phyloP scores from a whole-genome alignment of 2,888 invertebrate species.

The Mimumesa dahlbomi region DNA sequence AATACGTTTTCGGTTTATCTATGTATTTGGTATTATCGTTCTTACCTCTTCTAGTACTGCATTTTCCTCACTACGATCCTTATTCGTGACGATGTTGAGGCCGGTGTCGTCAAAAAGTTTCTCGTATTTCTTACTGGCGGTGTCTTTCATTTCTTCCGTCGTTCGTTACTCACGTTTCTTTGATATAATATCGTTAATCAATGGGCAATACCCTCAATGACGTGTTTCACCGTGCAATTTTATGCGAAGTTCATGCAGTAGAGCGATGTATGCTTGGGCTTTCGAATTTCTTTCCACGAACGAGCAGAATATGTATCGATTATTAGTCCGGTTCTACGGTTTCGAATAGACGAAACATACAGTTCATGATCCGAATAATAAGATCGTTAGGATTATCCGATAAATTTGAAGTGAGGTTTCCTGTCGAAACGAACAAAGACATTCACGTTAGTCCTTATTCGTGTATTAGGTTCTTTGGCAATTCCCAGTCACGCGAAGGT shows the following conservation, averaged over 20 bases:
- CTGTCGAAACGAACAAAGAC: constrained; percentile 20
- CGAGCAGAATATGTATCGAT: not conserved
- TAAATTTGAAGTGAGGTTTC: not conserved
- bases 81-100: constrained; percentile 44
- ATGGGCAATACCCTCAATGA: too few species aligned
- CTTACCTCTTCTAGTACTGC: constrained; percentile 49
- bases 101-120: constrained; percentile 56
- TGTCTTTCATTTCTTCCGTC: constrained; percentile 58
- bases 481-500: constrained; percentile 54
- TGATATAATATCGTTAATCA: too few species aligned
- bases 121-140: constrained; percentile 55
- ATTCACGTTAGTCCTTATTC: not conserved
- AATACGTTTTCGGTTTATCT: too few species aligned
- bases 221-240: not conserved
- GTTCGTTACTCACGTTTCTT: not conserved
- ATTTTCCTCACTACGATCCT: constrained; percentile 47
- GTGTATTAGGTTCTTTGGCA: constrained; percentile 5
- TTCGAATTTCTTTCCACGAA: not conserved
- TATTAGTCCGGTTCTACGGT: constrained; percentile 46
- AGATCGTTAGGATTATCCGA: not conserved
- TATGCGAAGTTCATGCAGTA: not conserved
- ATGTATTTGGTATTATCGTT: not conserved
- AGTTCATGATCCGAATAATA: constrained; percentile 38
- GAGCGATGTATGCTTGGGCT: not conserved
- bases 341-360: constrained; percentile 39